A percentile compares a stretch with the other conserved stretches of the same genome.
These are phyloP conservation scores for Ophraella communa DNA, from an alignment of 2,888 invertebrate genomes.

Conservation along the genomic window DNA sequence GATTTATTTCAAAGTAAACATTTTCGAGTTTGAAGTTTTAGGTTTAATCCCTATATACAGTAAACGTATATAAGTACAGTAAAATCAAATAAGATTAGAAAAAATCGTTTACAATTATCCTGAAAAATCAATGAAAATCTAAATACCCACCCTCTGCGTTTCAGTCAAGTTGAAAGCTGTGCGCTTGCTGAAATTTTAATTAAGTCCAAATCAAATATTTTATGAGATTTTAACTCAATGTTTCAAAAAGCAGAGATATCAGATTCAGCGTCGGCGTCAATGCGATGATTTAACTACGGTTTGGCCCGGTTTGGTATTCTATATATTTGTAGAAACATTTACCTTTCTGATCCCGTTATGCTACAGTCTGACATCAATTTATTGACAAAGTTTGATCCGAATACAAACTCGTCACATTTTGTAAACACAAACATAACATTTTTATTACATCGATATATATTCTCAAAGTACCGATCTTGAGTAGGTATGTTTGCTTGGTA, in stretches of 20 bases:
- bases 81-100: too few species aligned
- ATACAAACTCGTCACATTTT: too few species aligned
- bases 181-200: conserved; percentile 19
- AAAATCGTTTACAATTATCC: too few species aligned
- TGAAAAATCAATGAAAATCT: conserved; percentile 11
- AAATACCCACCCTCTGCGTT: conserved; percentile 7
- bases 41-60: background rate
- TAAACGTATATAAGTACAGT: too few species aligned
- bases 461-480: too few species aligned
- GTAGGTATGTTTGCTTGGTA: too few species aligned
- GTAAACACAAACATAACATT: too few species aligned
- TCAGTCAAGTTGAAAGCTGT: background rate
- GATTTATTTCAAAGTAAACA: conserved; percentile 13
- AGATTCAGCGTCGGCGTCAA: background rate
- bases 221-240: conserved; percentile 16
- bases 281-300: conserved; percentile 5
- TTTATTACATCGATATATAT: too few species aligned
- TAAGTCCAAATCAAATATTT: conserved; percentile 19
- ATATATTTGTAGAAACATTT: too few species aligned
- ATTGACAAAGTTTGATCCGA: too few species aligned
- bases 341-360: too few species aligned
- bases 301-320: background rate
- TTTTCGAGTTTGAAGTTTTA: background rate
- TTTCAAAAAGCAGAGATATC: conserved; percentile 5
- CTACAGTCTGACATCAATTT: too few species aligned